These are phyloP conservation scores for Drosophila prosaltans DNA, from an alignment of 1,140 invertebrate species.

Conservation along the genomic window DNA sequence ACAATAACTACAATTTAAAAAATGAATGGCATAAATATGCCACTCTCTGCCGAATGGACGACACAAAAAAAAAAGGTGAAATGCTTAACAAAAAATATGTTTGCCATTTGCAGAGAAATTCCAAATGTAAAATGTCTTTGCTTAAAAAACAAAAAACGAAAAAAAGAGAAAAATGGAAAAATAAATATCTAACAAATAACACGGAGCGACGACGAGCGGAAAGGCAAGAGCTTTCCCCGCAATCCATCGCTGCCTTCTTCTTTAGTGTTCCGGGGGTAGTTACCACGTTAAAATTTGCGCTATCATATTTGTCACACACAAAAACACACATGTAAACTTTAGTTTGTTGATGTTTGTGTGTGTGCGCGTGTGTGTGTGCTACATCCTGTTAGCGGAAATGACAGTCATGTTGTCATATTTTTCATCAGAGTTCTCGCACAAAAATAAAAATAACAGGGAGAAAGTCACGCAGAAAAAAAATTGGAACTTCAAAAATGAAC, in stretches of 20 bases:
- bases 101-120: slow-evolving; percentile 23
- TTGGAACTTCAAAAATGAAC: slow-evolving; percentile 4
- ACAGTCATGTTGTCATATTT: slow-evolving; percentile 28
- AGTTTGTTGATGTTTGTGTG: slow-evolving; percentile 12
- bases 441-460: not conserved
- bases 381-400: slow-evolving; percentile 23
- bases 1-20: slow-evolving; percentile 10
- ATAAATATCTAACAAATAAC: slow-evolving; percentile 24
- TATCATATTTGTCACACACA: slow-evolving; percentile 22
- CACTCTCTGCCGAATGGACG: slow-evolving; percentile 3
- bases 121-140: slow-evolving; percentile 22
- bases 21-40: slow-evolving; percentile 12
- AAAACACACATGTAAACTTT: slow-evolving; percentile 10
- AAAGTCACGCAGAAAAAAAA: not conserved
- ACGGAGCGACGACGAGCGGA: not conserved
- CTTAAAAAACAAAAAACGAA: not conserved
- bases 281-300: slow-evolving; percentile 18
- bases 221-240: not conserved
- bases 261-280: not conserved
- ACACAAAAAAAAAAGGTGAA: slow-evolving; percentile 8
- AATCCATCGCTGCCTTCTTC: not conserved
- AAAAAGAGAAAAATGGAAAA: not conserved
- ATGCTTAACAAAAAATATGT: slow-evolving; percentile 17
- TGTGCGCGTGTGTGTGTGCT: slow-evolving; percentile 21
- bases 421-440: slow-evolving; percentile 9